Base-by-base conservation (phyloP, 2,888 invertebrate species). In the Cremastinae sp. region DNA sequence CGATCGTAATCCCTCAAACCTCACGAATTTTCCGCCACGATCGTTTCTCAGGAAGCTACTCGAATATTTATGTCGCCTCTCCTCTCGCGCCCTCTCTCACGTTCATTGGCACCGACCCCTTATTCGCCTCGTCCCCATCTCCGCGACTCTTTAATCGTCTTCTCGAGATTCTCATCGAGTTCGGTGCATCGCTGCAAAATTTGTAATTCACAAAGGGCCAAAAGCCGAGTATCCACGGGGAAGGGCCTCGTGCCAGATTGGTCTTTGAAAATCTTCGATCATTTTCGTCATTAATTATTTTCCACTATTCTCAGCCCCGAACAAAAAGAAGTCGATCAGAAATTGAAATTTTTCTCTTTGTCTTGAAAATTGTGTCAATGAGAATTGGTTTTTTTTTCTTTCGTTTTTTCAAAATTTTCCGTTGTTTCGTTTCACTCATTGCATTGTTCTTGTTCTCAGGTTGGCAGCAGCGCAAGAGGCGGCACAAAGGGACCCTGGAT, bases 401-500 rank as follows among this genome's bases (percentile, higher is more conserved):
- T 65, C 78, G 79, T 53, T 81, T 84, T 82, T 0, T n/a, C n/a
- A n/a, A n/a, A n/a, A n/a, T n/a, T n/a, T n/a, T n/a, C n/a, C n/a
- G n/a, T n/a, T n/a, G n/a, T n/a, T n/a, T n/a, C n/a, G n/a, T n/a
- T n/a, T n/a, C n/a, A n/a, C n/a, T n/a, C n/a, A n/a, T n/a, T n/a
- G n/a, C n/a, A n/a, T n/a, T n/a, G n/a, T n/a, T n/a, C n/a, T n/a
- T n/a, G n/a, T n/a, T n/a, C n/a, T n/a, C 92, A 96, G 96, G 96
- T 96, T 96, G 95, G 96, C 96, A 94, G 96, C 96, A 94, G 95
- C 96, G 94, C 95, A 96, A 94, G 95, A 96, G 95, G 96, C 96
- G 94, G 96, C 95, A 86, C 88, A 88, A 89, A 86, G 88, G 88
- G 87, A 89, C 84, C 82, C 89, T 89, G 89, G 88, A 88, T 89